These are phyloP conservation scores for Rambutsinella grinnellia DNA, from an alignment of 2,888 invertebrate genomes.

Conservation along the genomic window DNA sequence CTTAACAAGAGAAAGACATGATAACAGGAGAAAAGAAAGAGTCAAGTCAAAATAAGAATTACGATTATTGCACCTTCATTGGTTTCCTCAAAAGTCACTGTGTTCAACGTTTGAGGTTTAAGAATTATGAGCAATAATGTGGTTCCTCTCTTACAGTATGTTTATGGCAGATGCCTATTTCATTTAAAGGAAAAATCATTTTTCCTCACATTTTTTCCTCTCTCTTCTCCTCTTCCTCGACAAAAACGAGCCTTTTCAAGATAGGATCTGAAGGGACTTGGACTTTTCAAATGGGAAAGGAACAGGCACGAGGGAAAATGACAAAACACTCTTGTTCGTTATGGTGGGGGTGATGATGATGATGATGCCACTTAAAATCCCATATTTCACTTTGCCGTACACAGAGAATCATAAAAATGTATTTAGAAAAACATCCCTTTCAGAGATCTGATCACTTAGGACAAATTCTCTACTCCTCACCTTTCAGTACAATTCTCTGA, in stretches of 20 bases:
- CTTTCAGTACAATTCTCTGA: not conserved
- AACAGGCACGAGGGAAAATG: constrained; percentile 54
- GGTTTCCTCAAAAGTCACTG: constrained; percentile 36
- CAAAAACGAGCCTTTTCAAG: constrained; percentile 15
- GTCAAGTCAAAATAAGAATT: constrained; percentile 61
- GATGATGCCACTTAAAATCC: constrained; percentile 54
- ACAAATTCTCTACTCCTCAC: too few species aligned
- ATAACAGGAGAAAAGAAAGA: constrained; percentile 24
- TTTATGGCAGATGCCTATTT: constrained; percentile 5
- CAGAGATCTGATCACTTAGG: not conserved
- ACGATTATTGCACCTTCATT: constrained; percentile 66
- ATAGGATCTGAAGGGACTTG: constrained; percentile 33
- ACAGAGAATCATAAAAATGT: not conserved
- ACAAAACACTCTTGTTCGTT: constrained; percentile 39
- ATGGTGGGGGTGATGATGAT: constrained; percentile 34
- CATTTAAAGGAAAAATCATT: constrained; percentile 19
- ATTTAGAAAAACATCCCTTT: not conserved
- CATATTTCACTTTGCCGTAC: constrained; percentile 43
- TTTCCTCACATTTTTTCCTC: constrained; percentile 16
- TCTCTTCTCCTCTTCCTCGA: too few species aligned
- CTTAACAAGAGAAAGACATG: constrained; percentile 14
- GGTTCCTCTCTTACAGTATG: constrained; percentile 32
- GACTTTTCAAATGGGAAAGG: constrained; percentile 30
- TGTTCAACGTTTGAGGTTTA: constrained; percentile 47
- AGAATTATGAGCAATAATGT: constrained; percentile 56